Conservation (phyloP, 2,797 vertebrate species). For the Delichon dasypus region DNA sequence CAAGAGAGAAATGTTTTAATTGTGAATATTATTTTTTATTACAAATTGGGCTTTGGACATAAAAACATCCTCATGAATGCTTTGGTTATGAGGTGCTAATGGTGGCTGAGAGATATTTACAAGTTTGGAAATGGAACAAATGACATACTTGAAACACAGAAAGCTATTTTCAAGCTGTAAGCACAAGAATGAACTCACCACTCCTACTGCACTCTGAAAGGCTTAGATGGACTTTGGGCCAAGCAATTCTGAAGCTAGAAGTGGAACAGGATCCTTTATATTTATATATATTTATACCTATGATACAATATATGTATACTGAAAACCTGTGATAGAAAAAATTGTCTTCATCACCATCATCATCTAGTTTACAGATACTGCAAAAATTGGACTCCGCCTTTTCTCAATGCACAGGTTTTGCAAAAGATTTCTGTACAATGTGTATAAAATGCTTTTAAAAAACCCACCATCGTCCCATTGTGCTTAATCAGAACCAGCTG, state of each 20-base stretch:
- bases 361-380: slow-evolving; percentile 70
- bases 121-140: slow-evolving; percentile 52
- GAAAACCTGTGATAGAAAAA: slow-evolving; percentile 73
- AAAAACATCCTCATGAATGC: slow-evolving; percentile 49
- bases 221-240: slow-evolving; percentile 61
- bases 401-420: slow-evolving; percentile 75
- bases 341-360: slow-evolving; percentile 38
- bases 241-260: slow-evolving; percentile 65
- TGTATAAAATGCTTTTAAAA: slow-evolving; percentile 78
- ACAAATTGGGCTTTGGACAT: slow-evolving; percentile 51
- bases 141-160: slow-evolving; percentile 34
- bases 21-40: neutral
- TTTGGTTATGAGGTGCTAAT: slow-evolving; percentile 43
- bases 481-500: slow-evolving; percentile 78
- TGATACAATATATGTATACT: slow-evolving; percentile 68
- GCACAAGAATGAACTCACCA: slow-evolving; percentile 65
- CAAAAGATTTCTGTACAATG: slow-evolving; percentile 80
- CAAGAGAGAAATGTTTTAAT: slow-evolving; percentile 38
- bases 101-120: slow-evolving; percentile 27
- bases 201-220: slow-evolving; percentile 57
- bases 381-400: slow-evolving; percentile 71
- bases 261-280: slow-evolving; percentile 56
- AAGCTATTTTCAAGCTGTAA: slow-evolving; percentile 45
- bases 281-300: slow-evolving; percentile 61
- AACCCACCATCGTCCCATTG: slow-evolving; percentile 71